phyloP scores from a whole-genome alignment of 2,113 vertebrate species.

The Epinephelus lanceolatus region DNA sequence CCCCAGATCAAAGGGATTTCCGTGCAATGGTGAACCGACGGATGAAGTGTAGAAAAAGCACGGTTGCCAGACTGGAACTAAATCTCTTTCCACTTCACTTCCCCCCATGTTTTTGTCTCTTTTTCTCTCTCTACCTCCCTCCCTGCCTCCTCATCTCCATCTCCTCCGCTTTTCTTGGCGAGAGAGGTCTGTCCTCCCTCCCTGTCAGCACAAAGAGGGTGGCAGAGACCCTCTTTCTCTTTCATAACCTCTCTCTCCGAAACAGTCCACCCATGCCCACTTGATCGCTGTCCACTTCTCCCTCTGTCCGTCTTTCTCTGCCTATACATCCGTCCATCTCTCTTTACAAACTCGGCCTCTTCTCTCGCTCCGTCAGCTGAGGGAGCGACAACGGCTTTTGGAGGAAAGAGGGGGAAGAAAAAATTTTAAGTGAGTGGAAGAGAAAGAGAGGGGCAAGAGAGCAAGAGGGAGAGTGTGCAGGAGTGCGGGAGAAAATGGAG shows the following conservation, averaged over 20 bases:
- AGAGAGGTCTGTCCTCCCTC: constrained; percentile 60
- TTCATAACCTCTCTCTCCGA: constrained; percentile 75
- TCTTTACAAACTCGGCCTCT: constrained; percentile 54
- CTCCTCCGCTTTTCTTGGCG: constrained; percentile 50
- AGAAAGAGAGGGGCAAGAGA: constrained; percentile 61
- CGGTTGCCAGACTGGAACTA: constrained; percentile 74
- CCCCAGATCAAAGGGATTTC: constrained; percentile 63
- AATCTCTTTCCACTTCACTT: constrained; percentile 74
- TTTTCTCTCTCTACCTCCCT: constrained; percentile 34
- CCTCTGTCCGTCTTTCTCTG: constrained; percentile 63
- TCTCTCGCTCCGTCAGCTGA: constrained; percentile 68
- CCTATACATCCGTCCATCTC: constrained; percentile 71
- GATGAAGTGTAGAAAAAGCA: constrained; percentile 74
- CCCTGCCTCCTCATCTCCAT: constrained; percentile 53
- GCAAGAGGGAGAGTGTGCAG: constrained; percentile 63
- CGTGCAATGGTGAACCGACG: constrained; percentile 60
- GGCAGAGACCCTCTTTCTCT: constrained; percentile 77
- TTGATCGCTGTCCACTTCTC: constrained; percentile 73
- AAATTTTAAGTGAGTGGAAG: constrained; percentile 38
- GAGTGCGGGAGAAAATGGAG: constrained; percentile 60
- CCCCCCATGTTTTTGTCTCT: constrained; percentile 54
- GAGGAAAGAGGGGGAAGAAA: constrained; percentile 38
- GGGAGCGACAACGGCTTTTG: constrained; percentile 18
- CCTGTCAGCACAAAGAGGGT: constrained; percentile 83
- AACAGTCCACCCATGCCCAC: constrained; percentile 72